Evolutionary conservation across 37 sponge, comb jelly and placozoan species (phyloP).

Genomic region (Spongilla lacustris): DNA sequence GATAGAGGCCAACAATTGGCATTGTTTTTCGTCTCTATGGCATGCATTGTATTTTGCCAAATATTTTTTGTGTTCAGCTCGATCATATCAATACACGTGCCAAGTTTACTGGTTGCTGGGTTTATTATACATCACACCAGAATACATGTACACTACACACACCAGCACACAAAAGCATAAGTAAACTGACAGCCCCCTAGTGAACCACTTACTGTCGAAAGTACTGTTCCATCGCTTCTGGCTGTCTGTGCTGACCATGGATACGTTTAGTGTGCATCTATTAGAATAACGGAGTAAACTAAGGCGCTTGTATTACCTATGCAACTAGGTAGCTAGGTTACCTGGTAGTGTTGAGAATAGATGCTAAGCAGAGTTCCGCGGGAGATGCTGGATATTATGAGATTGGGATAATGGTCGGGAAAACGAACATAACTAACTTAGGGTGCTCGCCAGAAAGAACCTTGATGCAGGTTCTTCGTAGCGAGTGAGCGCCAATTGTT

Average conservation of each 20-base stretch:
- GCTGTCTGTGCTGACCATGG: constrained; percentile 38
- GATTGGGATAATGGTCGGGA: background rate
- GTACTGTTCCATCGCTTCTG: constrained; percentile 47
- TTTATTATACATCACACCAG: too few relatives aligned
- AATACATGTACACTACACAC: too few relatives aligned
- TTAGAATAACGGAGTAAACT: background rate
- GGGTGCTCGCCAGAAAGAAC: constrained; percentile 1
- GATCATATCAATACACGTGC: too few relatives aligned
- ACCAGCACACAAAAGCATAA: too few relatives aligned
- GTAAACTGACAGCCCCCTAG: too few relatives aligned
- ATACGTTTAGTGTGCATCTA: constrained; percentile 52
- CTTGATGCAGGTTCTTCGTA: background rate
- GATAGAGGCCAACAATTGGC: too few relatives aligned
- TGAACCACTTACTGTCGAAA: constrained; percentile 37
- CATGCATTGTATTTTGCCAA: too few relatives aligned
- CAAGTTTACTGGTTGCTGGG: too few relatives aligned
- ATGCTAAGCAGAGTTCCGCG: constrained; percentile 60
- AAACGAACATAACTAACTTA: background rate
- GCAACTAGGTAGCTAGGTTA: background rate
- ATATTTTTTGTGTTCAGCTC: too few relatives aligned
- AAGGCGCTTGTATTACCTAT: too few relatives aligned
- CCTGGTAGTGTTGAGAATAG: constrained; percentile 67
- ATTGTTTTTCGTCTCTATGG: too few relatives aligned
- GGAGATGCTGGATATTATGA: constrained; percentile 41
- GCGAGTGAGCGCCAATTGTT: background rate